Base-by-base conservation (phyloP, 2,113 vertebrate species). In the Morphnarchus princeps region DNA sequence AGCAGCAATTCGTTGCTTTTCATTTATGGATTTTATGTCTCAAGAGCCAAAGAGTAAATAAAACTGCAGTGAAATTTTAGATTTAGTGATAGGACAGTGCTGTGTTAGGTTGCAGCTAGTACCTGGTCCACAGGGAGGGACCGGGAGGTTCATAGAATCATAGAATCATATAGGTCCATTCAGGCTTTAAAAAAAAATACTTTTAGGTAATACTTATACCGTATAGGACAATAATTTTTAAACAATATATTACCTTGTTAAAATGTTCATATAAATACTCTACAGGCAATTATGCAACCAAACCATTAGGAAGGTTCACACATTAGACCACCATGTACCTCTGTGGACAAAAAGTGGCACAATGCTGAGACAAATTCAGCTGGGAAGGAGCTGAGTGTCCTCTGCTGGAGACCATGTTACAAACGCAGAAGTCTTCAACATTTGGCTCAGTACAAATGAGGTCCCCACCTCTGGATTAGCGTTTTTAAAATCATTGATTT, bases 251-350 rank as follows among this genome's bases (percentile, higher is more conserved):
- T 98, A 98, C 98, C 98, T 93, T 87, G 97, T 97, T 98, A 97
- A 98, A 97, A 98, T 94, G 96, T 97, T 94, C 80, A 95, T 98
- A 98, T 98, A 98, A 98, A 98, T 98, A 98, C 98, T 98, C 97
- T 98, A 98, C 98, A 98, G 97, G 94, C 92, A 95, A 90, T 71
- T 7, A 88, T 93, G 66, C 93, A 97, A 95, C 94, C 86, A 95
- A 88, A 94, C 95, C 93, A 5, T n/a, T 38, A 87, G 96, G 92
- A 96, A 97, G 95, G 89, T 93, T 97, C 82, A 74, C 92, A 74
- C 25, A 82, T 87, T 76, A 88, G 80, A 91, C 88, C 87, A 88
- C 74, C 69, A 85, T 18, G 4, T 66, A 76, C 76, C 82, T 66
- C 43, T 82, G 36, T 52, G 65, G 58, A 61, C 38, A n/a, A 58